A percentile compares a stretch with the other conserved stretches of the same genome.
Evolutionary conservation across 2,797 vertebrate species (phyloP).

Genomic region (Lithobates pipiens): DNA sequence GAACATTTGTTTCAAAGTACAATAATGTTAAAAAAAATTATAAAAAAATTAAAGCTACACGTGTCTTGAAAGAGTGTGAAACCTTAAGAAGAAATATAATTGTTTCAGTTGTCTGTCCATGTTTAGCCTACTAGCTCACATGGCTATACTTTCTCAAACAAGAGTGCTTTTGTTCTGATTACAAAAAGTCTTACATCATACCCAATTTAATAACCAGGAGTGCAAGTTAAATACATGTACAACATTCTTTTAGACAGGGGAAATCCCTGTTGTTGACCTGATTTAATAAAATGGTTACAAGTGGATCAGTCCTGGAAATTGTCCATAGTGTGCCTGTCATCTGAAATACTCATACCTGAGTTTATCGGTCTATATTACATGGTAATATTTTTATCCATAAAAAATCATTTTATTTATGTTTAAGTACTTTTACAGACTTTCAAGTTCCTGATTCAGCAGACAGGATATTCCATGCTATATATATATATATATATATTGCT

Average conservation of each 20-base stretch:
- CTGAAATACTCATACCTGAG: slow-evolving; percentile 52
- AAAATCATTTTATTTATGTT: slow-evolving; percentile 48
- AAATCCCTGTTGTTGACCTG: slow-evolving; percentile 54
- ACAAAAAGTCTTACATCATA: slow-evolving; percentile 42
- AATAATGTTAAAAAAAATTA: background rate
- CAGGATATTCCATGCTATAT: slow-evolving; percentile 57
- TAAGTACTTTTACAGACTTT: slow-evolving; percentile 57
- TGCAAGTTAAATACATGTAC: slow-evolving; percentile 30
- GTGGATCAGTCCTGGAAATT: slow-evolving; percentile 50
- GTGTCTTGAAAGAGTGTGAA: background rate
- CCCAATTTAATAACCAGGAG: slow-evolving; percentile 45
- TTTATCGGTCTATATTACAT: slow-evolving; percentile 55
- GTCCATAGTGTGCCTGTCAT: slow-evolving; percentile 51
- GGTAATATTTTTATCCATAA: slow-evolving; percentile 54
- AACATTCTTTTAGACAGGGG: slow-evolving; percentile 50
- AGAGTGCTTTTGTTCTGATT: slow-evolving; percentile 46
- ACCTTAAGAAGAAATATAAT: background rate
- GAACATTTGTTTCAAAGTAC: background rate
- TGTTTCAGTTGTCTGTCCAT: slow-evolving; percentile 6
- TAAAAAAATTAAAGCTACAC: background rate
- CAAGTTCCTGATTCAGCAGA: slow-evolving; percentile 52
- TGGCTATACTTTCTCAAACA: slow-evolving; percentile 29
- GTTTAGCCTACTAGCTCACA: slow-evolving; percentile 3
- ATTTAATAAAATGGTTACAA: slow-evolving; percentile 57
- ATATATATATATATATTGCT: background rate